Base-by-base conservation (phyloP, 1,140 invertebrate species). In the Drosophila obscura region DNA sequence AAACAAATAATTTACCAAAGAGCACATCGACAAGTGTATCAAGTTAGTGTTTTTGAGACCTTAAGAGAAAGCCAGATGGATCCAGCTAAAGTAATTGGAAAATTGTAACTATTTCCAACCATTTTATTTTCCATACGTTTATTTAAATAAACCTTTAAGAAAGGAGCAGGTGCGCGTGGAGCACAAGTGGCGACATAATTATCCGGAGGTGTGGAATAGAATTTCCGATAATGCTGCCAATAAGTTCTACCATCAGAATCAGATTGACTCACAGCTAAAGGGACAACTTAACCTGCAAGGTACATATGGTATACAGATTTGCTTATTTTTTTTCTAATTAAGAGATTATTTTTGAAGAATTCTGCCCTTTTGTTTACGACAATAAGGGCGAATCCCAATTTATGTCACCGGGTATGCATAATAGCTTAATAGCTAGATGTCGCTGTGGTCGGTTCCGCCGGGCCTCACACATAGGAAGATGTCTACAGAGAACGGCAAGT, bases 101-200 rank as follows among this genome's bases (percentile, higher is more conserved):
- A 85, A 84, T 50, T 87, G 85, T 89, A 68, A 60, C n/a, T 41
- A 22, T 50, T 28, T 22, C 2, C 9, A 31, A 9, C 16, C 5
- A 24, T 35, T 13, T 0, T 0, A 15, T 24, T 61, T 57, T 28
- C 55, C 28, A 57, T 26, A 31, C 46, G 24, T n/a, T 31, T 57
- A 31, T 46, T 57, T 31, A 46, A 22, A 28, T 16, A 7, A 39
- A 16, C 5, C 9, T 48, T 45, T 28, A 28, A 91, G 90, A 0
- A 90, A 89, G 43, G 89, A 92, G 8, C 73, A 83, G 62, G 82
- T 90, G 39, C 74, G 74, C 44, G 74, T 73, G 71, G 91, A 92
- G 39, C 68, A 87, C 58, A 81, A 74, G 26, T 68, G 87, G 7
- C 78, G 91, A 3, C 71, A 77, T 5, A 89, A 69, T 52, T 92